These are phyloP conservation scores for Sciaenops ocellatus DNA, from an alignment of 2,797 vertebrate species.

Conservation along the genomic window DNA sequence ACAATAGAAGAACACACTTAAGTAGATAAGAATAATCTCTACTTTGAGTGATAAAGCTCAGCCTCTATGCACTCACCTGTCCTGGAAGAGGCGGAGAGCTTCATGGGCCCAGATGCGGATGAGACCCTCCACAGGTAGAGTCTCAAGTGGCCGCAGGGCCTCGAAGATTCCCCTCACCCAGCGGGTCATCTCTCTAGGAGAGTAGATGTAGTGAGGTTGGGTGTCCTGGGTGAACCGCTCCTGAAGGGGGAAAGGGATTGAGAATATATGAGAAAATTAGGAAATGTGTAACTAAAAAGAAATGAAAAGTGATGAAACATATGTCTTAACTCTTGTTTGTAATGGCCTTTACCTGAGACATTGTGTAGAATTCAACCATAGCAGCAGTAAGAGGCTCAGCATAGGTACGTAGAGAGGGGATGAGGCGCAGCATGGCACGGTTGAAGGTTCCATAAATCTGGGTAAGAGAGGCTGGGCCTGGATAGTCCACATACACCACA, in stretches of 20 bases:
- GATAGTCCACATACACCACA: conserved; percentile 99
- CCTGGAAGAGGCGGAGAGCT: conserved; percentile 98
- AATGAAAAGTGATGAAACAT: neutral
- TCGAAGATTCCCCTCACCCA: conserved; percentile 99
- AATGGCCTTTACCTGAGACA: conserved; percentile 92
- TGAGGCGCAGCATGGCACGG: conserved; percentile 97
- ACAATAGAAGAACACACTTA: too few species aligned
- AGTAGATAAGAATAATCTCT: neutral
- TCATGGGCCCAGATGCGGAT: conserved; percentile 99
- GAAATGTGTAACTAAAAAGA: neutral
- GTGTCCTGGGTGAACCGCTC: conserved; percentile 99
- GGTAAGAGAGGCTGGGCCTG: conserved; percentile 97
- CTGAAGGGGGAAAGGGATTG: conserved; percentile 71
- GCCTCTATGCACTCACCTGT: conserved; percentile 85
- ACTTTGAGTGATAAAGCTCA: neutral
- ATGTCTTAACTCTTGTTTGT: neutral
- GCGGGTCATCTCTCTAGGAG: conserved; percentile 99
- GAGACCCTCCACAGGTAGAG: conserved; percentile 96
- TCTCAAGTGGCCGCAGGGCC: conserved; percentile 95
- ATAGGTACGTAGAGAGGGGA: conserved; percentile 95
- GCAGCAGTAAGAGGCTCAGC: conserved; percentile 98
- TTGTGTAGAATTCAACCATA: conserved; percentile 99
- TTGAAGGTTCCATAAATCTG: conserved; percentile 99
- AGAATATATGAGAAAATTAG: neutral
- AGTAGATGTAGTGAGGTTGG: conserved; percentile 99